Evolutionary conservation across 2,113 vertebrate species (phyloP), one percentile per base, ranked within the genome.

Genomic region (Sebastes schlegelii): DNA sequence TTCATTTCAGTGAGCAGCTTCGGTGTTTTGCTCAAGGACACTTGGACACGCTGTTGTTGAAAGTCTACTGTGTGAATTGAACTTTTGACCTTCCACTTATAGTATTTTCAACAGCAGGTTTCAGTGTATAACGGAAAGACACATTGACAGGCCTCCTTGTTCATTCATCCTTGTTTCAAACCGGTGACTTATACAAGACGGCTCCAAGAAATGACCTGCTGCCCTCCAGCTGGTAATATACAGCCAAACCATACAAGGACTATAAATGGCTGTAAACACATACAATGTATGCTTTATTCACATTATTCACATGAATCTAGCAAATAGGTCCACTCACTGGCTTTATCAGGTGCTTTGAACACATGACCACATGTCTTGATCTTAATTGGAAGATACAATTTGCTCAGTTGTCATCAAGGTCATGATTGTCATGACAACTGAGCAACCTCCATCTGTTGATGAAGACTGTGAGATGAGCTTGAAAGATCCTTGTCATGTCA

Each of bases 1-100:
- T n/a, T 85, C 14, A 54, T 42, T 34, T 73, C 19, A 57, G 48
- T 72, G 34, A 73, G 45, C 43, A 54, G 12, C 26, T 65, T 80
- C 26, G 34, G 49, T 74, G 21, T 74, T 49, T 80, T 34, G 23
- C 49, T 69, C 21, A 77, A 72, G 58, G n/a, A 71, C 55, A 48
- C 17, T 21, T 66, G 26, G 19, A 74, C 46, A 49, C 21, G 23
- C 34, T 55, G 43, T 34, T 10, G 42, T 19, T 68, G 42, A 55
- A 48, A 55, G 46, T 14, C 58, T 23, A 14, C 51, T 34, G 45
- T 16, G 19, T 52, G 26, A 21, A 80, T 6, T 52, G 21, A 26
- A 74, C 49, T 5, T 77, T 49, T 77, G 14, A 73, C 61, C 51
- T 60, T 65, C 9, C 43, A 70, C 65, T 74, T 8, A 51, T 8